A percentile compares a stretch with the other conserved stretches of the same genome.
phyloP scores from a whole-genome alignment of 2,888 invertebrate genomes.

The Euzophera pinguis region DNA sequence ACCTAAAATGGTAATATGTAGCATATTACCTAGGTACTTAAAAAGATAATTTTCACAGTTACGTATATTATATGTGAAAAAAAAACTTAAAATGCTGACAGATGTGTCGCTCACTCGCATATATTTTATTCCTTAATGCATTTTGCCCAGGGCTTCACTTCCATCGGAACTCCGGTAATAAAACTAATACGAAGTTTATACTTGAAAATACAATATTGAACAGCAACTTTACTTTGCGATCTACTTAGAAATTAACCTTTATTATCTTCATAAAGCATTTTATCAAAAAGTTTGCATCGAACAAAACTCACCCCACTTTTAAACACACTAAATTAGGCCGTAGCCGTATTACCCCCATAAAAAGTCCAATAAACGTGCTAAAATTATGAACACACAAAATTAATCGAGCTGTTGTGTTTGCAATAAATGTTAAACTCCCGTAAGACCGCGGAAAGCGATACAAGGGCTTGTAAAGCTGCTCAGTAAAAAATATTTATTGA shows the following conservation, averaged over 20 bases:
- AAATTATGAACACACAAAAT: constrained; percentile 18
- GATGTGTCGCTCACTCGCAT: no score
- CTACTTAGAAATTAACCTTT: neutral
- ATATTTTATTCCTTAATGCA: no score
- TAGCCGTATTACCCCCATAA: neutral
- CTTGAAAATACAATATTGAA: no score
- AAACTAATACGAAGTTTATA: no score
- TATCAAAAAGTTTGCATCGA: neutral
- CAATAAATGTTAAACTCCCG: constrained; percentile 16
- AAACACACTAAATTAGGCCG: constrained; percentile 3
- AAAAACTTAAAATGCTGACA: no score
- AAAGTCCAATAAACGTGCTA: constrained; percentile 9
- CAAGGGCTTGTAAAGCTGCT: constrained; percentile 40
- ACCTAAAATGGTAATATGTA: no score
- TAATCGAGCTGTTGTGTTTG: constrained; percentile 21
- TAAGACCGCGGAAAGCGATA: constrained; percentile 23
- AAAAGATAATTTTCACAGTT: no score
- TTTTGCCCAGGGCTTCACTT: no score
- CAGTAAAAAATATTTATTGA: constrained; percentile 68
- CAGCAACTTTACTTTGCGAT: no score
- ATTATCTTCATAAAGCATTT: neutral
- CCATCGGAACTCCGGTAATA: no score
- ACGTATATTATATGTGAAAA: no score
- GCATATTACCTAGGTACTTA: no score
- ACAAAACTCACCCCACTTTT: neutral